Percentiles rank a stretch among this genome's conserved stretches.
Conservation (phyloP, 2,797 vertebrate species). For the Corythornis leucogaster region DNA sequence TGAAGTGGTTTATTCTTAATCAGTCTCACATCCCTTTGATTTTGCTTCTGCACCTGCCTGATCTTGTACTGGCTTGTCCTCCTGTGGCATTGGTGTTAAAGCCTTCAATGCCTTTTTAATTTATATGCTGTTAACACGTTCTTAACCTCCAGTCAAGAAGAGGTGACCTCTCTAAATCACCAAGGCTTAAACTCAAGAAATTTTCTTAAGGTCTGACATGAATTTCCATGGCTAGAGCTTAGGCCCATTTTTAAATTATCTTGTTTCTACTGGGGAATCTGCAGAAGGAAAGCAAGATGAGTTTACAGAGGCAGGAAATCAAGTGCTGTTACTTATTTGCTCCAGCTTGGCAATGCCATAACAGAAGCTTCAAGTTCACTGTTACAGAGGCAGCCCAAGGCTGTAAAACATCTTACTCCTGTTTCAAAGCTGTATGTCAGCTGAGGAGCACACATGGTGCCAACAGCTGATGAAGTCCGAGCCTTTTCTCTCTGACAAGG, state of each 20-base stretch:
- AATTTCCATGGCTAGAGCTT: neutral
- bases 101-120: constrained; percentile 26
- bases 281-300: neutral
- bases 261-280: neutral
- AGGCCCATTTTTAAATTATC: neutral
- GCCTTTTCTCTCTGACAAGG: neutral
- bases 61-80: constrained; percentile 46
- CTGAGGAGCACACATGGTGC: accelerated
- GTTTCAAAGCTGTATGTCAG: neutral
- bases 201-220: neutral
- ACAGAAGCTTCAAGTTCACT: neutral
- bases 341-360: neutral
- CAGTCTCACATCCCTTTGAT: constrained; percentile 32
- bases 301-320: neutral
- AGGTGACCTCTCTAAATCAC: neutral
- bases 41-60: constrained; percentile 24
- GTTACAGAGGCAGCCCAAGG: neutral
- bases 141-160: constrained; percentile 9
- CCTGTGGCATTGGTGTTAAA: neutral
- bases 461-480: neutral
- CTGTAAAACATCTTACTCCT: neutral
- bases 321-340: neutral
- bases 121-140: constrained; percentile 9
- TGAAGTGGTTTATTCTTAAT: constrained; percentile 51
- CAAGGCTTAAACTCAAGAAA: neutral